Conservation (phyloP, 2,888 invertebrate genomes). For the Odontomyia ornata region DNA sequence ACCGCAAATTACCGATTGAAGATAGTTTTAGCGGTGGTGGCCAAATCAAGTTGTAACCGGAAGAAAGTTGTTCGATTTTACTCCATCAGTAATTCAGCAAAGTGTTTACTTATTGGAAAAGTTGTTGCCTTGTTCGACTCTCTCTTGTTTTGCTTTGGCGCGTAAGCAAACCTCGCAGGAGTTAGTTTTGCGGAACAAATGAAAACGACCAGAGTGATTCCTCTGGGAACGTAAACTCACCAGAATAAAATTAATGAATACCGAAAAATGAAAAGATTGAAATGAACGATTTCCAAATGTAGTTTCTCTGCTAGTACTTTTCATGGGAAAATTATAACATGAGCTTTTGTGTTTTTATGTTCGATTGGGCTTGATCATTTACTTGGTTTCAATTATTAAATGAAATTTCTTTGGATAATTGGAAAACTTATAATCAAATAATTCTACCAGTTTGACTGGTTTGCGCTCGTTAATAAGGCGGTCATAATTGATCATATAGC, state of each 20-base stretch:
- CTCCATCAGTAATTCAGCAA: conserved; percentile 43
- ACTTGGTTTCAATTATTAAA: too few species aligned
- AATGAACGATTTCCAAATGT: too few species aligned
- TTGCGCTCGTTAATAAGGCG: too few species aligned
- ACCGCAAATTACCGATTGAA: conserved; percentile 44
- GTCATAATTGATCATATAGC: too few species aligned
- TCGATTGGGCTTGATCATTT: too few species aligned
- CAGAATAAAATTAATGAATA: background rate
- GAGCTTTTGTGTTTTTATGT: too few species aligned
- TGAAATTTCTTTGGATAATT: too few species aligned
- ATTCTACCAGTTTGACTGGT: too few species aligned
- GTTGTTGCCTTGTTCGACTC: conserved; percentile 19
- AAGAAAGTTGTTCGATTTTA: conserved; percentile 45
- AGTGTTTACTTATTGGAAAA: conserved; percentile 46
- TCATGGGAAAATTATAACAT: too few species aligned
- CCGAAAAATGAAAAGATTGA: background rate
- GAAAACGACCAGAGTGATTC: background rate
- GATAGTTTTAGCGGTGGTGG: conserved; percentile 40
- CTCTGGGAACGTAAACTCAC: background rate
- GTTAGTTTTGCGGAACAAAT: background rate
- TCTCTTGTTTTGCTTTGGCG: conserved; percentile 2
- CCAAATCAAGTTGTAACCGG: conserved; percentile 43
- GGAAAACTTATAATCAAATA: too few species aligned
- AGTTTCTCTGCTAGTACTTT: too few species aligned
- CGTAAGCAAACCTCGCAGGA: background rate